Evolutionary conservation across 2,888 invertebrate genomes (phyloP).

Genomic region (Catocala nupta): DNA sequence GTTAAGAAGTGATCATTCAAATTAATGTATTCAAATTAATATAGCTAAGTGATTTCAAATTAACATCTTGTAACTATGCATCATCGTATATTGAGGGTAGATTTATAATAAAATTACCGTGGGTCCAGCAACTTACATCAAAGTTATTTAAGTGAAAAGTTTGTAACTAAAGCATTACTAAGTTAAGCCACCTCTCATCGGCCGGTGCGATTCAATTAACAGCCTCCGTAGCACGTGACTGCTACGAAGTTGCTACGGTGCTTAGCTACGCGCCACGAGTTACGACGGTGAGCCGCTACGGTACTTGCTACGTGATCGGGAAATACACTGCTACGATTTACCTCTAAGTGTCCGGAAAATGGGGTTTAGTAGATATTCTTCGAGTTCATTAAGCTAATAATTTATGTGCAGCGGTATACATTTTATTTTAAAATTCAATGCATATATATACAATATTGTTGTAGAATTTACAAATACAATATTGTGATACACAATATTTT

Average conservation of each 20-base stretch:
- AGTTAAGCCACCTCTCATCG: constrained; percentile 65
- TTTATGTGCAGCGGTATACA: too few relatives aligned
- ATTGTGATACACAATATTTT: too few relatives aligned
- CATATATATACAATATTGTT: too few relatives aligned
- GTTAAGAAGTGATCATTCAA: background rate
- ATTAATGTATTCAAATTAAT: background rate
- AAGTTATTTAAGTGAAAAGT: constrained; percentile 57
- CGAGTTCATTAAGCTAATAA: constrained; percentile 13
- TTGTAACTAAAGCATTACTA: constrained; percentile 52
- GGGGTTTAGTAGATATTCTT: constrained; percentile 19
- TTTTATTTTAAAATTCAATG: too few relatives aligned
- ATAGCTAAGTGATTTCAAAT: constrained; percentile 13
- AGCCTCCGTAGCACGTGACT: constrained; percentile 69
- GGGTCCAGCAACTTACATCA: constrained; percentile 48
- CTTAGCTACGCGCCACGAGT: constrained; percentile 55
- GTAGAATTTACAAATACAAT: too few relatives aligned
- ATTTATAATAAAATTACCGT: constrained; percentile 37
- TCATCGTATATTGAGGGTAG: constrained; percentile 13
- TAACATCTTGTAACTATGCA: constrained; percentile 9
- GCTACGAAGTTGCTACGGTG: constrained; percentile 56
- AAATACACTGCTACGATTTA: constrained; percentile 39
- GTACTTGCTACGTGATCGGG: constrained; percentile 54
- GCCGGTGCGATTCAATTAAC: constrained; percentile 68
- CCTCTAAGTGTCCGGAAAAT: constrained; percentile 40
- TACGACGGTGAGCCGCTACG: constrained; percentile 50